A percentile compares a stretch with the other conserved stretches of the same genome.
Conservation (phyloP, 1,140 invertebrate genomes). For the Cotesia typhae region DNA sequence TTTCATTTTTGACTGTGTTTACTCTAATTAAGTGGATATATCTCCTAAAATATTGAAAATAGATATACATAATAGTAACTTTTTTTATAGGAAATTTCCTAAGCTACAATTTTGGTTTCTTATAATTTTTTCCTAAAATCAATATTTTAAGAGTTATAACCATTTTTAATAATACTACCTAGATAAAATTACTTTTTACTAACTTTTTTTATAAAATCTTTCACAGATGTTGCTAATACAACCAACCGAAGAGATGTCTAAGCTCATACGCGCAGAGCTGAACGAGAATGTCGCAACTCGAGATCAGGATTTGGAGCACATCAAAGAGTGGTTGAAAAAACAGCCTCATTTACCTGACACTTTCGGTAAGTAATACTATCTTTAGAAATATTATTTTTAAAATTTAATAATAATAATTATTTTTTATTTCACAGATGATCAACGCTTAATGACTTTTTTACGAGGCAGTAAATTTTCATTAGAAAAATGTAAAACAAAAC, state of each 20-base stretch:
- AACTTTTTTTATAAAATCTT: slow-evolving; percentile 11
- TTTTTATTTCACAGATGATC: slow-evolving; percentile 70
- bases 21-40: background rate
- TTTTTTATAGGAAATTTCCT: too few relatives aligned
- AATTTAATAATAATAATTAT: background rate
- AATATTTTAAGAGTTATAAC: too few relatives aligned
- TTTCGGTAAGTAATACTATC: slow-evolving; percentile 66
- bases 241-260: slow-evolving; percentile 77
- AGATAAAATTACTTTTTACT: background rate
- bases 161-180: too few relatives aligned
- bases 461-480: slow-evolving; percentile 85
- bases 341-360: slow-evolving; percentile 76
- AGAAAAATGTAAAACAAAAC: slow-evolving; percentile 82
- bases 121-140: too few relatives aligned
- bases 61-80: too few relatives aligned
- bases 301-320: slow-evolving; percentile 71
- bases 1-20: too few relatives aligned
- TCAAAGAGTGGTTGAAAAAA: slow-evolving; percentile 76
- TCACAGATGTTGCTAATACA: slow-evolving; percentile 76
- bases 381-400: slow-evolving; percentile 8
- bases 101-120: too few relatives aligned
- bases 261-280: slow-evolving; percentile 78
- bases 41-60: background rate
- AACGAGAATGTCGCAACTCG: slow-evolving; percentile 75
- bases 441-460: slow-evolving; percentile 78